Evolutionary conservation across 2,888 invertebrate species (phyloP).

Genomic region (Limnephilus marmoratus): DNA sequence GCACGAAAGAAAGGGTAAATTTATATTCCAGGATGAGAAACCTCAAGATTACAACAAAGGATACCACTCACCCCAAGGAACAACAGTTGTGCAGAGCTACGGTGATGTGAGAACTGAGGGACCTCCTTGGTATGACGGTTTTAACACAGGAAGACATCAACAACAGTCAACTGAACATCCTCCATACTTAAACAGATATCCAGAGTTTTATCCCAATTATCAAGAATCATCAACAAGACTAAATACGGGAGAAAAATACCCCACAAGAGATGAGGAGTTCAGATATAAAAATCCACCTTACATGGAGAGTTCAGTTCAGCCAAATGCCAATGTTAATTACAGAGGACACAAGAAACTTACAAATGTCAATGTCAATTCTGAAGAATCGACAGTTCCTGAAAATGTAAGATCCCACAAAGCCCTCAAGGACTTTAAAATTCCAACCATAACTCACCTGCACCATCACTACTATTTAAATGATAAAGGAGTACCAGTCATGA

Average conservation of each 20-base stretch:
- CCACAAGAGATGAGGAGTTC: conserved; percentile 17
- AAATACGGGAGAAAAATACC: conserved; percentile 63
- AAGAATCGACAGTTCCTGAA: conserved; percentile 49
- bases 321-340: not conserved
- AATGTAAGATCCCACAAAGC: conserved; percentile 33
- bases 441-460: conserved; percentile 70
- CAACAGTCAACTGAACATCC: conserved; percentile 37
- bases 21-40: conserved; percentile 67
- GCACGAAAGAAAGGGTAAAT: conserved; percentile 45
- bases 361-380: conserved; percentile 6
- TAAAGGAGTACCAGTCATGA: conserved; percentile 63
- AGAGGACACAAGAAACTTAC: not conserved
- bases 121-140: conserved; percentile 26
- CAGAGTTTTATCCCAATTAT: conserved; percentile 54
- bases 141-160: not conserved
- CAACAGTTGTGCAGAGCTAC: not conserved
- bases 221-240: conserved; percentile 54
- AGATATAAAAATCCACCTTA: conserved; percentile 18
- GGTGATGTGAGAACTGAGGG: not conserved
- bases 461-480: conserved; percentile 71
- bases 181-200: conserved; percentile 41
- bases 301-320: not conserved
- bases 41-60: conserved; percentile 51
- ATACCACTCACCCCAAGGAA: conserved; percentile 4
- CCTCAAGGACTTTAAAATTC: conserved; percentile 49